Conservation (phyloP, 2,888 invertebrate species). For the Callimorpha dominula region DNA sequence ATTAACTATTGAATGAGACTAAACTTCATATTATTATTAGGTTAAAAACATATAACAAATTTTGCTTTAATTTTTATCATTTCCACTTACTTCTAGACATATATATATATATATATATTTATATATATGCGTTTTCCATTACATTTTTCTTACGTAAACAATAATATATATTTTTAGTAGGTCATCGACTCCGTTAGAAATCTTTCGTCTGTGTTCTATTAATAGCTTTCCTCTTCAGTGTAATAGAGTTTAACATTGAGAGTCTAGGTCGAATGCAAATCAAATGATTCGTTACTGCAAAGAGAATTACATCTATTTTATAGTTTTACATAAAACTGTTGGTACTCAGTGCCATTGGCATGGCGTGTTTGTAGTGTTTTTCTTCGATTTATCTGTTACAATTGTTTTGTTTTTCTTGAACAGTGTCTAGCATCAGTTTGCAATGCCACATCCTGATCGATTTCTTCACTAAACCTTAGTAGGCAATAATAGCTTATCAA, state of each 20-base stretch:
- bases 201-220: slow-evolving; percentile 31
- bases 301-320: slow-evolving; percentile 50
- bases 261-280: slow-evolving; percentile 59
- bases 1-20: slow-evolving; percentile 24
- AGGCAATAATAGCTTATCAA: slow-evolving; percentile 42
- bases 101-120: too few species aligned
- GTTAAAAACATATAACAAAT: slow-evolving; percentile 17
- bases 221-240: slow-evolving; percentile 49
- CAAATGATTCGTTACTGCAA: slow-evolving; percentile 41
- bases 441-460: slow-evolving; percentile 64
- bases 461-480: slow-evolving; percentile 56
- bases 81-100: slow-evolving; percentile 1
- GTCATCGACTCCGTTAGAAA: slow-evolving; percentile 27
- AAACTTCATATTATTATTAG: slow-evolving; percentile 21
- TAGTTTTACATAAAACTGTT: slow-evolving; percentile 53
- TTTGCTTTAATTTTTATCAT: slow-evolving; percentile 8
- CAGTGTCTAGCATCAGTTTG: slow-evolving; percentile 40
- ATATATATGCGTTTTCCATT: background rate
- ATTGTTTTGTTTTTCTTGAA: slow-evolving; percentile 57
- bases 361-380: slow-evolving; percentile 58
- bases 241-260: slow-evolving; percentile 52
- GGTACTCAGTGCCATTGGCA: slow-evolving; percentile 57
- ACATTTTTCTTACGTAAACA: background rate
- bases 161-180: slow-evolving; percentile 10
- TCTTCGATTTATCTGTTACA: slow-evolving; percentile 54